Conservation (phyloP, 2,113 vertebrate species). For the Todiramphus chloris region DNA sequence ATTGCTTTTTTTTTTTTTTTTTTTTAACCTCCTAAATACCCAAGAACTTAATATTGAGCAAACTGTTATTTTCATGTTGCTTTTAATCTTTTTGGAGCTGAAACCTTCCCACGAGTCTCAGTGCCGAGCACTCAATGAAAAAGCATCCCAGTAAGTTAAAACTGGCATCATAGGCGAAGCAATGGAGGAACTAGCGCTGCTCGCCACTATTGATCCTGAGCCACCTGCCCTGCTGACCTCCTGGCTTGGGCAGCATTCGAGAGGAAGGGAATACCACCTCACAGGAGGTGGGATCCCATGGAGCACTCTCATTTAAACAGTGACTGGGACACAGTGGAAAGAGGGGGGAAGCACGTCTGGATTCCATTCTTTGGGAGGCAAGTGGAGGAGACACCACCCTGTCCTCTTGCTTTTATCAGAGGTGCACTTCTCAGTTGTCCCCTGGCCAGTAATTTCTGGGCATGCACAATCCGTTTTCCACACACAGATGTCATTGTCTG, state of each 20-base stretch:
- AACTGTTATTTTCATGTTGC: conserved; percentile 20
- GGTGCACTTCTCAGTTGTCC: not conserved
- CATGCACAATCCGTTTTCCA: not conserved
- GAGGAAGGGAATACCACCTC: not conserved
- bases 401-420: not conserved
- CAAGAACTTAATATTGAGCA: not conserved
- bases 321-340: not conserved
- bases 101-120: conserved; percentile 54
- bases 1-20: not conserved
- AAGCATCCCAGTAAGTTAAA: not conserved
- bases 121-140: not conserved
- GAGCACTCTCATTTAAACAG: not conserved
- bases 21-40: not conserved
- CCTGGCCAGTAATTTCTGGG: not conserved
- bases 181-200: not conserved
- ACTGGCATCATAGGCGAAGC: not conserved
- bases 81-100: conserved; percentile 23
- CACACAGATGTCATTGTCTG: not conserved
- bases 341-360: not conserved
- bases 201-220: not conserved
- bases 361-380: not conserved
- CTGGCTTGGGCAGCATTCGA: not conserved
- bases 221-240: not conserved
- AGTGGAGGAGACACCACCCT: not conserved
- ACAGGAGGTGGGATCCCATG: not conserved